Percentiles rank a stretch among this genome's conserved stretches.
These are phyloP conservation scores for Larimichthys crocea DNA, from an alignment of 2,113 vertebrate species.

Conservation along the genomic window DNA sequence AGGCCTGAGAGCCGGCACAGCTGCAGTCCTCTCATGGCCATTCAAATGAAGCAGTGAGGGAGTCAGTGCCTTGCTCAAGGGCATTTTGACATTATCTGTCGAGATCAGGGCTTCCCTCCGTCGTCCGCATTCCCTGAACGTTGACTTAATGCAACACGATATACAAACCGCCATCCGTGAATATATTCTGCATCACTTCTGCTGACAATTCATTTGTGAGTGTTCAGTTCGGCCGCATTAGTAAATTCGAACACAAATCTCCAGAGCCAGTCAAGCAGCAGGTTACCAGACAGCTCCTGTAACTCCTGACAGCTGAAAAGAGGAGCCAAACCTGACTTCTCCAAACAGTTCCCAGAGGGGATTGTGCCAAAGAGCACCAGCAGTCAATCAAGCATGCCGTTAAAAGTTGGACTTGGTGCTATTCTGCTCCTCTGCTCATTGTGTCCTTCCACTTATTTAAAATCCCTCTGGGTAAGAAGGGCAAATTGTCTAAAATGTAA, in stretches of 20 bases:
- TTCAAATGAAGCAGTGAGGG: background rate
- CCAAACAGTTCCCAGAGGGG: constrained; percentile 29
- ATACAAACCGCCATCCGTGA: background rate
- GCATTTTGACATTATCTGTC: background rate
- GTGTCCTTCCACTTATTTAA: background rate
- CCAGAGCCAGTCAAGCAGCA: constrained; percentile 8
- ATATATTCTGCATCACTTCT: background rate
- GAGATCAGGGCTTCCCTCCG: background rate
- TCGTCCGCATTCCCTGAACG: background rate
- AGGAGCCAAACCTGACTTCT: background rate
- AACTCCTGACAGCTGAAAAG: constrained; percentile 34
- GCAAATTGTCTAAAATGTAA: background rate
- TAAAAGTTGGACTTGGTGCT: constrained; percentile 6
- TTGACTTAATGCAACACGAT: background rate
- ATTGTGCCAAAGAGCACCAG: constrained; percentile 42
- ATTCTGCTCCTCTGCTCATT: background rate
- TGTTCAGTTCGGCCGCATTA: background rate
- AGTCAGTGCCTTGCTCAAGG: constrained; percentile 9
- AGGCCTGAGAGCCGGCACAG: constrained; percentile 1
- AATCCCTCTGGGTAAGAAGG: background rate
- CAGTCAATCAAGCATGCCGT: constrained; percentile 52
- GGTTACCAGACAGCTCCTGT: constrained; percentile 30
- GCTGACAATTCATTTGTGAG: background rate
- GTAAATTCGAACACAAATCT: constrained; percentile 4
- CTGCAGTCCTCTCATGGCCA: background rate